Conservation (phyloP, 2,113 vertebrate genomes). For the Lutjanus erythropterus region DNA sequence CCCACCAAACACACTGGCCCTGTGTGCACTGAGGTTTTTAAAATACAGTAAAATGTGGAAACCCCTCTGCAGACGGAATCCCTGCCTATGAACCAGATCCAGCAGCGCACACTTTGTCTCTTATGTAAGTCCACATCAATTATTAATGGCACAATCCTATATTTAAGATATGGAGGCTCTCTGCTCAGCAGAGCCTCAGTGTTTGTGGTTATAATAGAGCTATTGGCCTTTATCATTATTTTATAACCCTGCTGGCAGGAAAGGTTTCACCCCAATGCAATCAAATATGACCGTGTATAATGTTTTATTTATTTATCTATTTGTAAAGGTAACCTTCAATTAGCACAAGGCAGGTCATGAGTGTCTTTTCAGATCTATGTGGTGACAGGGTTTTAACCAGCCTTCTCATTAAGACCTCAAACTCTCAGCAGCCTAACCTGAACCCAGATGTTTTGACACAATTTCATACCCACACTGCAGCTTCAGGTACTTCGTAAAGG, state of each 20-base stretch:
- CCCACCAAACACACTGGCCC: background rate
- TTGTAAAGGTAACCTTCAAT: background rate
- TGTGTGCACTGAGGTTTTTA: conserved; percentile 1
- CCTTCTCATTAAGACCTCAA: background rate
- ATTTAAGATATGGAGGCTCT: conserved; percentile 51
- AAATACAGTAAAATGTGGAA: conserved; percentile 39
- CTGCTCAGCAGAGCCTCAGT: conserved; percentile 6
- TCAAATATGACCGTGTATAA: background rate
- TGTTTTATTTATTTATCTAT: conserved; percentile 1
- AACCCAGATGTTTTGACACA: background rate
- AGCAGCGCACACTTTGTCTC: conserved; percentile 31
- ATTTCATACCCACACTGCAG: background rate
- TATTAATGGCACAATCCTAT: conserved; percentile 62
- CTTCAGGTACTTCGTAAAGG: too few species aligned
- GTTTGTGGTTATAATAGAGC: conserved; percentile 45
- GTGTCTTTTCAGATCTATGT: background rate
- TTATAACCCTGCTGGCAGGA: conserved; percentile 38
- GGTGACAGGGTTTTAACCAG: too few species aligned
- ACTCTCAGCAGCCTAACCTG: background rate
- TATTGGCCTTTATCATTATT: conserved; percentile 61
- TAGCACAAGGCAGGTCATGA: background rate
- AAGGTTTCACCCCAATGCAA: conserved; percentile 11
- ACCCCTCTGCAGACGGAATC: conserved; percentile 56
- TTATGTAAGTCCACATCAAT: conserved; percentile 71
- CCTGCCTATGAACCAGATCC: conserved; percentile 52